Evolutionary conservation across 2,113 vertebrate species (phyloP).

Genomic region (Asarcornis scutulata): DNA sequence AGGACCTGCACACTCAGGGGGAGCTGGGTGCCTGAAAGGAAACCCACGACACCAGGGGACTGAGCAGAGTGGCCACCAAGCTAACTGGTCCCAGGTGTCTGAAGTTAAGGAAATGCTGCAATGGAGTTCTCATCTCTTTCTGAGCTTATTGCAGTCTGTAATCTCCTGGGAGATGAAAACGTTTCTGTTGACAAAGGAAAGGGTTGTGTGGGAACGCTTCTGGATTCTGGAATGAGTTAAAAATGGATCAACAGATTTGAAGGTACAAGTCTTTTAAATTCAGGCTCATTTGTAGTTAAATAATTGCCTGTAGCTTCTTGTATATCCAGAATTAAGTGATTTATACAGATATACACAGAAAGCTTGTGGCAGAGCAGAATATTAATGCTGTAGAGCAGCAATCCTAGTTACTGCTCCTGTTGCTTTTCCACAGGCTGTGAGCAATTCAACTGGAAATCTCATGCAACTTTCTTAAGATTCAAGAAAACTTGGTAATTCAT

Average conservation of each 20-base stretch:
- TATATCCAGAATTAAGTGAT: background rate
- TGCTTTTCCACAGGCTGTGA: background rate
- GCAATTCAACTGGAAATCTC: background rate
- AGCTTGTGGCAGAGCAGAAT: background rate
- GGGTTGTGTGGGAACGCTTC: background rate
- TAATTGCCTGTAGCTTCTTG: background rate
- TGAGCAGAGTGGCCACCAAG: background rate
- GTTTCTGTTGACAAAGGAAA: background rate
- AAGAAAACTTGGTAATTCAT: background rate
- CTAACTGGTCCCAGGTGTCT: background rate
- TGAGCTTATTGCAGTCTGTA: background rate
- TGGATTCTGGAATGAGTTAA: background rate
- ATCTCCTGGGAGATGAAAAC: background rate
- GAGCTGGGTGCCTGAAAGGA: background rate
- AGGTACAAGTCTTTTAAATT: background rate
- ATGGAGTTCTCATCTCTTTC: background rate
- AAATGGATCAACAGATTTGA: background rate
- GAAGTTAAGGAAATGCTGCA: background rate
- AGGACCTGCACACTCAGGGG: background rate
- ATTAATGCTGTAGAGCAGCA: background rate
- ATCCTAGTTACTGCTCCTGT: fast-evolving
- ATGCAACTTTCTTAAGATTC: background rate
- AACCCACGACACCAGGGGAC: background rate
- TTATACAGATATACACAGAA: background rate
- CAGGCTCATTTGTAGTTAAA: background rate